Base-by-base conservation (phyloP, 2,888 invertebrate genomes). In the Plemyria rubiginata region DNA sequence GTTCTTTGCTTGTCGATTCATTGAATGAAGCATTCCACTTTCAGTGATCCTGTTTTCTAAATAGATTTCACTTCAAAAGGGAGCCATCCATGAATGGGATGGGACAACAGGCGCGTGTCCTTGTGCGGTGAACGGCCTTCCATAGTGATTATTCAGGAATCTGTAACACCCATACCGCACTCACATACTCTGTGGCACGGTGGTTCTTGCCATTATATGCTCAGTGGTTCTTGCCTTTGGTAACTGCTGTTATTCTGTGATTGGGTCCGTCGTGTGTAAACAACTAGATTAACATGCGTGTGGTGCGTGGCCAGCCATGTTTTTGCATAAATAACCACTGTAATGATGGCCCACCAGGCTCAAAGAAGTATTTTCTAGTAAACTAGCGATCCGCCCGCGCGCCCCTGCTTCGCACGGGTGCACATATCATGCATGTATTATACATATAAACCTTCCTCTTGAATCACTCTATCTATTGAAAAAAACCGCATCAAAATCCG, bases 71-170 rank as follows among this genome's bases (percentile, higher is more conserved):
- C 65, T 62, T 62, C 57, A 65, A 68, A 70, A 70, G 63, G 61
- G 73, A 74, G 72, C 64, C 53, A 74, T 76, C 79, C 71, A 83
- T 84, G 80, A 81, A 84, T 82, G 81, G 62, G 53, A 57, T 49
- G 61, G 32, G n/a, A n/a, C n/a, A n/a, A n/a, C 29, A 22, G 49
- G 74, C 70, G 72, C 81, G 84, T n/a, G n/a, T 80, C 84, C 82
- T 82, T 84, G 81, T 65, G 60, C 60, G 55, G 54, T 58, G 49
- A 60, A 60, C 36, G 67, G 40, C 62, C 62, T 54, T 15, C 54
- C 32, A 12, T 9, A 46, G 54, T 62, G 57, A 49, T 49, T 70
- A 66, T 67, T 62, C 54, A 70, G 62, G 54, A 53, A 64, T 52
- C 66, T 56, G 49, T 63, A 57, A 55, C 65, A 38, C 45, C 52